phyloP scores from a whole-genome alignment of 2,113 vertebrate genomes.

The Mionectes macconnelli region DNA sequence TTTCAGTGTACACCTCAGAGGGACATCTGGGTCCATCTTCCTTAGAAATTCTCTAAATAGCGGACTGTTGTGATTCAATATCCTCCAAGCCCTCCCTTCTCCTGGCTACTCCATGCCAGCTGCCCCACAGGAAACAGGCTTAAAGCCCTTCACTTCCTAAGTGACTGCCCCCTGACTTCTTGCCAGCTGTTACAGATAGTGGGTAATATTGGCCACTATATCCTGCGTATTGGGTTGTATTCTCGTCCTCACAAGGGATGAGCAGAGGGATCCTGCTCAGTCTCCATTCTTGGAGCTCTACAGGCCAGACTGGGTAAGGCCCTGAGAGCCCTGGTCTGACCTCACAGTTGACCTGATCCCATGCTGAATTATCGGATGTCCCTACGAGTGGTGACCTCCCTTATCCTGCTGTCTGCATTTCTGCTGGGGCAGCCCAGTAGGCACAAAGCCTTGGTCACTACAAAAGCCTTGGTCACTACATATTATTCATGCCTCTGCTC shows the following conservation, averaged over 20 bases:
- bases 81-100: not conserved
- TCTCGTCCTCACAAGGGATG: not conserved
- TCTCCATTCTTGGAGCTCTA: not conserved
- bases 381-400: not conserved
- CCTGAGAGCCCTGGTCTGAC: not conserved
- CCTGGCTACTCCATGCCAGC: not conserved
- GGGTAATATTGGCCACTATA: accelerated
- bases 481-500: not conserved
- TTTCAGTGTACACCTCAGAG: not conserved
- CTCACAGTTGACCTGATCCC: not conserved
- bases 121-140: not conserved
- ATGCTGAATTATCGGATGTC: not conserved
- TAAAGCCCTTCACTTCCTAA: not conserved
- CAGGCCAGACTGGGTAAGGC: not conserved
- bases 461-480: not conserved
- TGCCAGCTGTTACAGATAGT: not conserved
- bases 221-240: not conserved
- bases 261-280: not conserved
- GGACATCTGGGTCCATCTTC: not conserved
- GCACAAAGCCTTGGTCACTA: not conserved
- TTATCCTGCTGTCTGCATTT: not conserved
- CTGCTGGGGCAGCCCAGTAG: not conserved
- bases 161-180: not conserved
- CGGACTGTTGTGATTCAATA: not conserved
- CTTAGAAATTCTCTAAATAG: not conserved